Evolutionary conservation across 2,797 vertebrate genomes (phyloP).

Genomic region (Peromyscus attwateri): DNA sequence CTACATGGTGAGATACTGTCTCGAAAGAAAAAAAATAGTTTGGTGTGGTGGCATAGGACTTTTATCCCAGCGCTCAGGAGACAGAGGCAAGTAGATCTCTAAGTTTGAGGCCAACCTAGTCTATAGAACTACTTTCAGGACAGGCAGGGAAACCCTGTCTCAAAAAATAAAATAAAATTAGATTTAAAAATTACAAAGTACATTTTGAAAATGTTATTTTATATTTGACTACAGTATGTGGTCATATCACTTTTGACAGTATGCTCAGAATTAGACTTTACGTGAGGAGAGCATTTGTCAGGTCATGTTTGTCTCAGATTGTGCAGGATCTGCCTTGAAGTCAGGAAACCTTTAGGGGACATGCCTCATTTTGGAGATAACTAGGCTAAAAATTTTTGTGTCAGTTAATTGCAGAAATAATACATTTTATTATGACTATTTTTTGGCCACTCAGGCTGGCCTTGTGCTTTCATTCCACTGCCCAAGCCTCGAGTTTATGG

Average conservation of each 20-base stretch:
- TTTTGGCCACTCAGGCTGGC: background rate
- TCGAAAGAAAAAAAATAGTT: background rate
- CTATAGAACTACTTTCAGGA: no score
- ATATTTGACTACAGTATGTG: background rate
- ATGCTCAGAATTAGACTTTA: background rate
- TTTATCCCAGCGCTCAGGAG: background rate
- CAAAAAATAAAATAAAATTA: background rate
- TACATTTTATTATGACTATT: background rate
- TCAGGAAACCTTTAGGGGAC: conserved; percentile 40
- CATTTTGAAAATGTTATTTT: background rate
- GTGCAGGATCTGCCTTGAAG: conserved; percentile 2
- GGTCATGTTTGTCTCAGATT: background rate
- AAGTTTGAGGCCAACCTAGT: background rate
- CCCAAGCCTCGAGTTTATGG: background rate
- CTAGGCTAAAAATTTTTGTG: conserved; percentile 44
- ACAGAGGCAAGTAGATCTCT: background rate
- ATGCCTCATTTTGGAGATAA: conserved; percentile 64
- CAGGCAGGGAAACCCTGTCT: background rate
- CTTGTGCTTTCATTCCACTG: background rate
- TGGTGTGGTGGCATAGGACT: background rate
- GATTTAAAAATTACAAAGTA: background rate
- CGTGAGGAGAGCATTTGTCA: background rate
- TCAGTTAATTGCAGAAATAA: conserved; percentile 54
- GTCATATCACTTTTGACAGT: background rate
- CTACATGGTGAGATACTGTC: background rate